Conservation (phyloP, 23 tunicate genomes). For the Trididemnum miniatum region DNA sequence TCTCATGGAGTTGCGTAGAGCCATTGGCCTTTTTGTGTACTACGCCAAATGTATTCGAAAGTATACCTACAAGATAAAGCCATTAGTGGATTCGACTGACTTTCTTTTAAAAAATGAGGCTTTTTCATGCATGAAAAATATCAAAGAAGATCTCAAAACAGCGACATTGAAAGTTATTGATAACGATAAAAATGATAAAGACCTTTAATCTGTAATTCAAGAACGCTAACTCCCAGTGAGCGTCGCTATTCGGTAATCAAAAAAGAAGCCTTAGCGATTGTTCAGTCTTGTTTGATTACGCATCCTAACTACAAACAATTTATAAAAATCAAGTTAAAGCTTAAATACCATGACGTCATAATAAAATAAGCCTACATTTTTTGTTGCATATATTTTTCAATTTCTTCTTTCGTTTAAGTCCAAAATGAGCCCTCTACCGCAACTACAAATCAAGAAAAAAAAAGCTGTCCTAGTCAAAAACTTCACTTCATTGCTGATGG, state of each 20-base stretch:
- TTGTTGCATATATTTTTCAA: no score
- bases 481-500: no score
- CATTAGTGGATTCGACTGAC: neutral
- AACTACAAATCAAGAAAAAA: no score
- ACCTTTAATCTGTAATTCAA: neutral
- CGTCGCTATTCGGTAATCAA: neutral
- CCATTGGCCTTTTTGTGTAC: neutral
- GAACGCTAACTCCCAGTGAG: conserved; percentile 9
- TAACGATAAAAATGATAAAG: neutral
- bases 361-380: no score
- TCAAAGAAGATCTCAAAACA: no score
- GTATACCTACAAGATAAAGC: neutral
- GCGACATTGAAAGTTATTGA: neutral
- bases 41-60: neutral
- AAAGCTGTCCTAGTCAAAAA: no score
- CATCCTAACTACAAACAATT: no score
- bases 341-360: no score
- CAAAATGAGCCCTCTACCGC: no score
- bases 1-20: neutral
- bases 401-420: no score
- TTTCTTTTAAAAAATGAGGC: neutral
- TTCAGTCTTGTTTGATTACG: neutral
- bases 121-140: no score
- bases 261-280: conserved; percentile 2
- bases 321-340: no score